Base-by-base conservation (phyloP, 2,113 vertebrate genomes). In the Odontesthes bonariensis region DNA sequence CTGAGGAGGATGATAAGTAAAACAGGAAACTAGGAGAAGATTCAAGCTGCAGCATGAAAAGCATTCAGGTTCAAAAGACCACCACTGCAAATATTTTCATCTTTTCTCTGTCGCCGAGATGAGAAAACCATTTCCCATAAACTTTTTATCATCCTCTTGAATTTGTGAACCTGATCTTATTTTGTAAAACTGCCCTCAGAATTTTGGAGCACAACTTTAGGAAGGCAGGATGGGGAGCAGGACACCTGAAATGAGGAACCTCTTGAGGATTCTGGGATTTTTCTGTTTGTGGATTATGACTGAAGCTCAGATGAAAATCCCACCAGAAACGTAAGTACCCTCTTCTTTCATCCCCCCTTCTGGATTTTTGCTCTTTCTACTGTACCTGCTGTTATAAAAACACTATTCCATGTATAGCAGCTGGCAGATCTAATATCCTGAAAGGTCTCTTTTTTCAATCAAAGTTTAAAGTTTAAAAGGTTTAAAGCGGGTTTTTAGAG, bases 261-360 rank as follows among this genome's bases (percentile, higher is more conserved):
- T 86, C 9, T 77, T 87, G 22, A 84, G 92, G 79, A 88, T 95
- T 79, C 81, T 94, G 71, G 92, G 75, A 78, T 84, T 89, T 64
- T 73, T 94, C 69, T 89, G 91, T 65, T 53, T 94, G 23, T 91
- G 92, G 88, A 76, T 93, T 44, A 69, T 90, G 0, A 69, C 91
- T 1, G 55, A 80, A 47, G 94, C 94, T 32, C 96, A 98, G 92
- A 93, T 92, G 70, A 95, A 91, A 94, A 96, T 98, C 87, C 96
- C 97, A 9, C 94, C 94, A 66, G 97, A 98, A 88, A 97, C 95
- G 96, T 98, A 88, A 98, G 97, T 94, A 74, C 20, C 47, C 12
- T 20, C 12, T 54, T 46, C 14, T 14, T 52, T 17, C 35, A 12
- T 7, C 6, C 31, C 62, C 17, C 13, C 23, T 27, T 0, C 32